These are phyloP conservation scores for Prionailurus viverrinus DNA, from an alignment of 2,113 vertebrate genomes.

Conservation along the genomic window DNA sequence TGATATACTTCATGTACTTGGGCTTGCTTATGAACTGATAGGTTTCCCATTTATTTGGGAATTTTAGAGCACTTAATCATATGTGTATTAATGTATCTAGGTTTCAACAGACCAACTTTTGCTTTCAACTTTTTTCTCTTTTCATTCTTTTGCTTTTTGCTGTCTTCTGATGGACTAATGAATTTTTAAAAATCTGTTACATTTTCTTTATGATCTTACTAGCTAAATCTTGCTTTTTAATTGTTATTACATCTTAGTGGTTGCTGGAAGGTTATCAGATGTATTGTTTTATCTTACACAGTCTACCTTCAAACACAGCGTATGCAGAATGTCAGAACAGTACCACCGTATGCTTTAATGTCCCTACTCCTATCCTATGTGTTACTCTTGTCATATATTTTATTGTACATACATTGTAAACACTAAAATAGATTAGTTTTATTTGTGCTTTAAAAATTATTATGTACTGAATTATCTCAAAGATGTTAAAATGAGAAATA, in stretches of 20 bases:
- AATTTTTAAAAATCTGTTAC: background rate
- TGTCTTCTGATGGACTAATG: background rate
- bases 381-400: background rate
- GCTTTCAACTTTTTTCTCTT: background rate
- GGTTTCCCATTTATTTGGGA: background rate
- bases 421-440: background rate
- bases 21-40: background rate
- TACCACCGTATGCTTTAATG: background rate
- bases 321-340: accelerated
- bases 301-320: background rate
- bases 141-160: background rate
- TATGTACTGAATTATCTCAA: background rate
- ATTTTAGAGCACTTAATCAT: background rate
- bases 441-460: background rate
- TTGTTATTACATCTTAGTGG: background rate
- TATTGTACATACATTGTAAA: background rate
- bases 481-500: background rate
- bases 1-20: background rate
- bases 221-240: background rate
- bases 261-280: background rate
- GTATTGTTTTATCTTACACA: background rate
- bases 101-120: background rate
- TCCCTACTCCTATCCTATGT: background rate
- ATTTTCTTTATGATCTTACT: background rate
- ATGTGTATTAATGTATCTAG: background rate